Evolutionary conservation across 2,888 invertebrate genomes (phyloP).

Genomic region (Mythimna loreyi): DNA sequence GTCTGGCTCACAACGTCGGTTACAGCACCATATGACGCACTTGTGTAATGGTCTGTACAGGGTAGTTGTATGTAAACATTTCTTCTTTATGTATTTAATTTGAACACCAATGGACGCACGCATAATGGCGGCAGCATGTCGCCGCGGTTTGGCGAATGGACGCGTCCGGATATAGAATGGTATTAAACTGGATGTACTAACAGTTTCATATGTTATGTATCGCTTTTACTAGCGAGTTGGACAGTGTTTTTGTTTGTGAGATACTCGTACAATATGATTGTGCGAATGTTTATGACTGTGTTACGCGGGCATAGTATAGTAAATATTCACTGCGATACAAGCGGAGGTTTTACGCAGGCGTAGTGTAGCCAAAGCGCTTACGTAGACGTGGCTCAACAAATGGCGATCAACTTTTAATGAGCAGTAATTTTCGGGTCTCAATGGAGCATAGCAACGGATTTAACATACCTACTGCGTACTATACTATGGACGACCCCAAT

Average conservation of each 20-base stretch:
- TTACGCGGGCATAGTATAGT: too few species aligned
- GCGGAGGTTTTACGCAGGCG: too few species aligned
- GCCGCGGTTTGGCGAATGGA: constrained; percentile 87
- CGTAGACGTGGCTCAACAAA: too few species aligned
- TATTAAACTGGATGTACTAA: constrained; percentile 59
- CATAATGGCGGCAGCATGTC: constrained; percentile 86
- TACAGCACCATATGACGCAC: constrained; percentile 65
- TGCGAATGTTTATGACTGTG: not conserved
- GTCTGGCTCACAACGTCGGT: constrained; percentile 58
- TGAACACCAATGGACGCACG: constrained; percentile 84
- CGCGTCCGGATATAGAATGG: constrained; percentile 71
- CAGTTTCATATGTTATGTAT: constrained; percentile 53
- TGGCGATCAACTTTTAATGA: too few species aligned
- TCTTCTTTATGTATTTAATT: constrained; percentile 89
- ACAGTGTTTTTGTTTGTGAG: constrained; percentile 25
- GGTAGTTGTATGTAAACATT: constrained; percentile 78
- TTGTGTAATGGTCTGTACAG: constrained; percentile 63
- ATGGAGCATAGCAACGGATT: too few species aligned
- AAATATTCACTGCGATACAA: too few species aligned
- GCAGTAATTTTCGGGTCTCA: too few species aligned
- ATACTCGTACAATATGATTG: constrained; percentile 16
- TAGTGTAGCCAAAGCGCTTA: too few species aligned
- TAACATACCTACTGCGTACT: too few species aligned
- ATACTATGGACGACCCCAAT: too few species aligned
- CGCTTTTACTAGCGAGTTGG: constrained; percentile 26